Evolutionary conservation across 2,888 invertebrate species (phyloP).

Genomic region (Melinopterus prodromus): DNA sequence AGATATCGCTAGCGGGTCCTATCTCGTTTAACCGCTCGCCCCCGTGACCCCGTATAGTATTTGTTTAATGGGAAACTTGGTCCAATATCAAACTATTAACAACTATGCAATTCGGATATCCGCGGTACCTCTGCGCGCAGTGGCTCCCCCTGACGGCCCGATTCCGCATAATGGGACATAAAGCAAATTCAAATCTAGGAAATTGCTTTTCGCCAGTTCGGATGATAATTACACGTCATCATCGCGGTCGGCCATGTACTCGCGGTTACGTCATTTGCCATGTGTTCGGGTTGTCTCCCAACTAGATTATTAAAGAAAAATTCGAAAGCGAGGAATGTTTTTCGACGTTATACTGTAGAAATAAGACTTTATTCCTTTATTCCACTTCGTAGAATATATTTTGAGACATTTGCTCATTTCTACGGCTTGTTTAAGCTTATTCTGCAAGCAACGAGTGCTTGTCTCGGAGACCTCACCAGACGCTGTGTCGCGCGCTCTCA

Average conservation of each 20-base stretch:
- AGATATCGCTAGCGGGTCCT: background rate
- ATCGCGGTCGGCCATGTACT: background rate
- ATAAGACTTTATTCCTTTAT: too few relatives aligned
- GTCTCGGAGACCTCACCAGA: too few relatives aligned
- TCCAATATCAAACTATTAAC: background rate
- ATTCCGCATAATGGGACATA: background rate
- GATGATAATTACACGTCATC: background rate
- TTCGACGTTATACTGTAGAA: too few relatives aligned
- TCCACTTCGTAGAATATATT: too few relatives aligned
- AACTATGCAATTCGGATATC: background rate
- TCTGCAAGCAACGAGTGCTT: too few relatives aligned
- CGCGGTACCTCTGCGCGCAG: background rate
- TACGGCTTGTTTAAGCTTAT: too few relatives aligned
- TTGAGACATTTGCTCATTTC: too few relatives aligned
- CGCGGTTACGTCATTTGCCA: background rate
- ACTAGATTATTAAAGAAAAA: too few relatives aligned
- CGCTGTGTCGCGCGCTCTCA: too few relatives aligned
- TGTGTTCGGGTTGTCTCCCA: background rate
- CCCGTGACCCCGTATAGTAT: background rate
- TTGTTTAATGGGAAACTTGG: conserved; percentile 4
- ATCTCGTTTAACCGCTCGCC: background rate
- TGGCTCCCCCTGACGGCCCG: background rate
- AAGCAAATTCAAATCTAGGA: background rate
- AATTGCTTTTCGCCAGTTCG: background rate
- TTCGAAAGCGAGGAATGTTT: too few relatives aligned